A percentile compares a stretch with the other conserved stretches of the same genome.
Evolutionary conservation across 2,113 vertebrate genomes (phyloP).

Genomic region (Kryptolebias marmoratus): DNA sequence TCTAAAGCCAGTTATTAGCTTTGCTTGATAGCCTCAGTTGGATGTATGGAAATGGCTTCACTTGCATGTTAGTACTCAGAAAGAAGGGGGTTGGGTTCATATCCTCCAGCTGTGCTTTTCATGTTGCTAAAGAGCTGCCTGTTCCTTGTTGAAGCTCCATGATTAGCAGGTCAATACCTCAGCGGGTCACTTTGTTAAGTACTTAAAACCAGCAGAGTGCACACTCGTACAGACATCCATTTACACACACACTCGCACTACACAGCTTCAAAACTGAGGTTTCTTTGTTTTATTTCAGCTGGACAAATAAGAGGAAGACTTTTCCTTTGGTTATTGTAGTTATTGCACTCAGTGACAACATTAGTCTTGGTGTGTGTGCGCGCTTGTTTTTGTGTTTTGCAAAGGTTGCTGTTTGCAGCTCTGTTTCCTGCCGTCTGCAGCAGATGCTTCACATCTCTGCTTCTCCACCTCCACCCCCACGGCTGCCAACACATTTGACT

Average conservation of each 20-base stretch:
- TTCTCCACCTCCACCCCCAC: slow-evolving; percentile 19
- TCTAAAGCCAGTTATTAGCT: neutral
- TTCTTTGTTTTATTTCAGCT: slow-evolving; percentile 14
- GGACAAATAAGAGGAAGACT: neutral
- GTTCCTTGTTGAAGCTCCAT: slow-evolving; percentile 52
- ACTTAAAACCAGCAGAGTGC: slow-evolving; percentile 59
- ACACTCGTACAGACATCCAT: slow-evolving; percentile 30
- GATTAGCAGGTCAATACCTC: slow-evolving; percentile 74
- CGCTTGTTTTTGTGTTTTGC: slow-evolving; percentile 4
- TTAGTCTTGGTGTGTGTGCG: neutral
- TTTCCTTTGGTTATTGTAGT: slow-evolving; percentile 9
- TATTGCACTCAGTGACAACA: neutral
- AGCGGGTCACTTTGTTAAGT: slow-evolving; percentile 67
- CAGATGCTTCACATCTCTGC: slow-evolving; percentile 60
- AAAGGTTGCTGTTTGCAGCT: slow-evolving; percentile 34
- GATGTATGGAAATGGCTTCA: slow-evolving; percentile 11
- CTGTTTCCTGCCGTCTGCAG: slow-evolving; percentile 27
- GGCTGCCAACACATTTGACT: slow-evolving; percentile 28
- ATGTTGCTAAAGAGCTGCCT: slow-evolving; percentile 65
- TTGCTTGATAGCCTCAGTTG: slow-evolving; percentile 13
- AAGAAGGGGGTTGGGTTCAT: slow-evolving; percentile 34
- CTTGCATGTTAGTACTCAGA: slow-evolving; percentile 44
- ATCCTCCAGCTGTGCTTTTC: slow-evolving; percentile 66
- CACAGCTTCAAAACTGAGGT: neutral
- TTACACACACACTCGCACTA: neutral